phyloP scores from a whole-genome alignment of 2,888 invertebrate genomes.

The Podabrus alpinus region DNA sequence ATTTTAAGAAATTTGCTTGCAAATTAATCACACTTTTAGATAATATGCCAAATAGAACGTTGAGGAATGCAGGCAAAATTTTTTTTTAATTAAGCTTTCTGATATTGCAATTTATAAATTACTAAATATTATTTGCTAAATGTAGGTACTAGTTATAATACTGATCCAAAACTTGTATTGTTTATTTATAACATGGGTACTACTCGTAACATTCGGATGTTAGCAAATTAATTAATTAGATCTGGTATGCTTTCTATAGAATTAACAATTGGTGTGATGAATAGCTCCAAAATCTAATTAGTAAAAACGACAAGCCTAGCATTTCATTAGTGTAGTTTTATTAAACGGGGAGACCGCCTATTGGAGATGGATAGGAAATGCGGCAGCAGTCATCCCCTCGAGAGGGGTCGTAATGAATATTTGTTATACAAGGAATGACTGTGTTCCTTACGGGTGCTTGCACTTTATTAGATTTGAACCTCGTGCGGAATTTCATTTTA shows the following conservation, averaged over 20 bases:
- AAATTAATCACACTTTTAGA: background rate
- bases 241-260: background rate
- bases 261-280: slow-evolving; percentile 35
- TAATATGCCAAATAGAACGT: background rate
- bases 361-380: slow-evolving; percentile 33
- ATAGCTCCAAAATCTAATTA: slow-evolving; percentile 51
- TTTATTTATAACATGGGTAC: background rate
- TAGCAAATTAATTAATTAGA: background rate
- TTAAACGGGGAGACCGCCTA: slow-evolving; percentile 49
- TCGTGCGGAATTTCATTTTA: slow-evolving; percentile 41
- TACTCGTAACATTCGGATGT: background rate
- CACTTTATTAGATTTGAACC: slow-evolving; percentile 48
- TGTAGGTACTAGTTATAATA: too few relatives aligned
- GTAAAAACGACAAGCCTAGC: slow-evolving; percentile 40
- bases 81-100: background rate
- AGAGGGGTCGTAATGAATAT: slow-evolving; percentile 50
- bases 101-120: background rate
- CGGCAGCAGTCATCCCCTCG: slow-evolving; percentile 29
- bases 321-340: slow-evolving; percentile 52
- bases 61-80: background rate
- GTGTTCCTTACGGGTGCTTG: slow-evolving; percentile 51
- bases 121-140: background rate
- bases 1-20: background rate
- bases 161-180: background rate
- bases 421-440: slow-evolving; percentile 50